phyloP scores from a whole-genome alignment of 2,113 vertebrate species.

The Callithrix jacchus region DNA sequence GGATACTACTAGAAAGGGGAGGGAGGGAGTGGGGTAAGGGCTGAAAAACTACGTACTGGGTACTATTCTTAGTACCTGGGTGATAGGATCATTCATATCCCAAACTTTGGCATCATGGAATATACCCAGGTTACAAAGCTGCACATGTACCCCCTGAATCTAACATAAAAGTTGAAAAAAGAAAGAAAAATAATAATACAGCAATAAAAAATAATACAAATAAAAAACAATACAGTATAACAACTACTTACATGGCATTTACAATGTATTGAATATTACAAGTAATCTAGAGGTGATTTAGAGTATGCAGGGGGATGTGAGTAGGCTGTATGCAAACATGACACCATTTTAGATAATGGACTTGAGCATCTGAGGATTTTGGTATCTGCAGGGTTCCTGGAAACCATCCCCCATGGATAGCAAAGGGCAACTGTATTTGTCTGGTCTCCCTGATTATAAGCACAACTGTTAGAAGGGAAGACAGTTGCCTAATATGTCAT shows the following conservation, averaged over 20 bases:
- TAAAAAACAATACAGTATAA: not conserved
- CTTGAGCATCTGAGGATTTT: not conserved
- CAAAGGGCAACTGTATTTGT: not conserved
- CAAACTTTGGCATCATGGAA: too few species aligned
- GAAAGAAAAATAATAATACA: not conserved
- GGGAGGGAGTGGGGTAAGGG: too few species aligned
- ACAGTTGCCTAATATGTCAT: not conserved
- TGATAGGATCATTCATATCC: too few species aligned
- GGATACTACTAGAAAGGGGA: too few species aligned
- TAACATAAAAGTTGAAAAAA: too few species aligned
- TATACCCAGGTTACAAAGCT: too few species aligned
- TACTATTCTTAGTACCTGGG: too few species aligned
- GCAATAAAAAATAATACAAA: not conserved
- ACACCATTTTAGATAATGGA: not conserved
- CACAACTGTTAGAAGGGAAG: conserved; percentile 16
- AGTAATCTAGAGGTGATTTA: not conserved
- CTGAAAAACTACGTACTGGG: too few species aligned
- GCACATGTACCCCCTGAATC: too few species aligned
- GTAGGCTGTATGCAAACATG: not conserved
- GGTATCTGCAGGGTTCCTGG: not conserved
- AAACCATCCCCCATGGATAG: not conserved
- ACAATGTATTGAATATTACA: not conserved
- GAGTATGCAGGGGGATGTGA: not conserved
- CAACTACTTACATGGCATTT: not conserved
- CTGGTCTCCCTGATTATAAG: conserved; percentile 18